Conservation (phyloP, 2,113 vertebrate species). For the Coturnix japonica region DNA sequence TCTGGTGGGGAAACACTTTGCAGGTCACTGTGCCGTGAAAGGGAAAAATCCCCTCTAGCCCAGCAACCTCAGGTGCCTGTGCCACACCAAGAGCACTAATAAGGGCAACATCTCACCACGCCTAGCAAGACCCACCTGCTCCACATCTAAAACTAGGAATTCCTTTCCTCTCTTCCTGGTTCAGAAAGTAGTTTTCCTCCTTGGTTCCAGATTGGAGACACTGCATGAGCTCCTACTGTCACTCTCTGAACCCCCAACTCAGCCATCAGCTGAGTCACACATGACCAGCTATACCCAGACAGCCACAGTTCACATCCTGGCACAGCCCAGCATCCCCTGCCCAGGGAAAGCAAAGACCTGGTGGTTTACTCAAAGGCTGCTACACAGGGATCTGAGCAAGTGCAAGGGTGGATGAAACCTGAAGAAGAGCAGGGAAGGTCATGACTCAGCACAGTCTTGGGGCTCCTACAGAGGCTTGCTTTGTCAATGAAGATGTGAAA, state of each 20-base stretch:
- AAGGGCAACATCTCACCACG: background rate
- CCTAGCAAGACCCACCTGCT: background rate
- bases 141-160: background rate
- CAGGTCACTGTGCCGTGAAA: background rate
- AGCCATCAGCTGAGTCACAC: background rate
- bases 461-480: background rate
- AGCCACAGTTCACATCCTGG: accelerated
- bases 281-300: background rate
- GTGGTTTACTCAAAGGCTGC: background rate
- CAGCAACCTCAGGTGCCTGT: accelerated
- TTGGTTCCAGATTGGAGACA: background rate
- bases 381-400: background rate
- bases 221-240: accelerated
- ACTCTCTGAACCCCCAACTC: background rate
- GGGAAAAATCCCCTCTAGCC: background rate
- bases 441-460: background rate
- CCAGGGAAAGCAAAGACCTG: background rate
- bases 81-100: background rate
- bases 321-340: background rate
- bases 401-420: background rate
- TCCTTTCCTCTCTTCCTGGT: background rate
- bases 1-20: background rate
- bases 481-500: constrained; percentile 6
- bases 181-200: background rate
- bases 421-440: background rate